phyloP scores from a whole-genome alignment of 2,797 vertebrate genomes.

The Threskiornis aethiopicus region DNA sequence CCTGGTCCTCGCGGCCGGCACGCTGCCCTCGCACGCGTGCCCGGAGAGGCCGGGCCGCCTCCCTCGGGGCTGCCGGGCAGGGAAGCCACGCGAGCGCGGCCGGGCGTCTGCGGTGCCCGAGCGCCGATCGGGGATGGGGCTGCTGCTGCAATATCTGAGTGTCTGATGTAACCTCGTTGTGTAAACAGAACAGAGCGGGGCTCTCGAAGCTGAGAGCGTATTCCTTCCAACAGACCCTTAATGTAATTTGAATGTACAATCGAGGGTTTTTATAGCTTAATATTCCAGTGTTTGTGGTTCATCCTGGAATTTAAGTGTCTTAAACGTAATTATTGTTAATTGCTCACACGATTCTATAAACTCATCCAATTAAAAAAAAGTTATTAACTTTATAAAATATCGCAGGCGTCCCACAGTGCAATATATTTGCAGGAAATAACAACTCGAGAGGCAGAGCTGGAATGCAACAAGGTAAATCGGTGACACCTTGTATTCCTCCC shows the following conservation, averaged over 20 bases:
- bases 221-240: conserved; percentile 65
- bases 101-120: accelerated
- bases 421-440: conserved; percentile 70
- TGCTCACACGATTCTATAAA: conserved; percentile 76
- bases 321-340: conserved; percentile 81
- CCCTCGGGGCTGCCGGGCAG: neutral
- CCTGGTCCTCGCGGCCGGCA: neutral
- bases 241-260: conserved; percentile 70
- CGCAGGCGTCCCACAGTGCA: conserved; percentile 74
- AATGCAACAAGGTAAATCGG: conserved; percentile 42
- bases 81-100: accelerated
- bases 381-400: conserved; percentile 83
- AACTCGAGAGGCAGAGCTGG: conserved; percentile 64
- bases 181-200: conserved; percentile 2
- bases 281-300: conserved; percentile 72
- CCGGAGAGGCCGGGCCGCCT: neutral
- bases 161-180: neutral
- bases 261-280: conserved; percentile 70
- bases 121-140: neutral
- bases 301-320: conserved; percentile 78
- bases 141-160: neutral
- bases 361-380: conserved; percentile 82
- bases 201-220: conserved; percentile 29
- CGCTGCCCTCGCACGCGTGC: accelerated
- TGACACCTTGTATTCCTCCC: neutral